Evolutionary conservation across 2,113 vertebrate genomes (phyloP), one percentile per base, ranked within the genome.

Genomic region (Promerops cafer): DNA sequence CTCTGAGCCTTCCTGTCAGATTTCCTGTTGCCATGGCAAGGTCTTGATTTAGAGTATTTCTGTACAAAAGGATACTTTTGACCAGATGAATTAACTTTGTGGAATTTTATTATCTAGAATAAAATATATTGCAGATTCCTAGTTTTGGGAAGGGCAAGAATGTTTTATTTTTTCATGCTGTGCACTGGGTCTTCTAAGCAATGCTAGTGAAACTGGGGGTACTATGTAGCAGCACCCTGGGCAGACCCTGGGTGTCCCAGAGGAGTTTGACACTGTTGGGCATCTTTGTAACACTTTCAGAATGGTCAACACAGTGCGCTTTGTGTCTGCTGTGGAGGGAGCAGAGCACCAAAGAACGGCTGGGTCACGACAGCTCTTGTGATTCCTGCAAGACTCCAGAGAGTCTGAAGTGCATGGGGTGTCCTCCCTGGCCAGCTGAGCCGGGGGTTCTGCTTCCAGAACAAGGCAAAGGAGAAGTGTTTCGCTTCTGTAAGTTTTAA

Each of bases 101-200:
- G 97, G 83, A 87, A 47, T 90, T 96, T 89, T 94, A 65, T 86
- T 94, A 85, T 33, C 63, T 96, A 96, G 94, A 96, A 93, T 82
- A 79, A 92, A 80, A 84, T 96, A 85, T 93, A 89, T 95, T 83
- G 83, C 85, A 95, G 89, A 83, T 95, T 72, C 85, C 93, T 95
- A 78, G 79, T 93, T 95, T 93, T 47, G 96, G 95, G 89, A 96
- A 96, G 90, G 95, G 95, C 96, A 89, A 87, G 90, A 90, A 95
- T 74, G 86, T 94, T 93, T 89, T 94, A 35, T 94, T 88, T 90
- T 96, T 93, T 89, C 88, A 70, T 56, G 94, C 93, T 91, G 95
- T 94, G 94, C 89, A 94, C 94, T 71, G 77, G 90, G 90, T 97
- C 97, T 96, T 96, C 69, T 93, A 87, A 97, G 92, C 95, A 97